Evolutionary conservation across 2,113 vertebrate species (phyloP).

Genomic region (Carettochelys insculpta): DNA sequence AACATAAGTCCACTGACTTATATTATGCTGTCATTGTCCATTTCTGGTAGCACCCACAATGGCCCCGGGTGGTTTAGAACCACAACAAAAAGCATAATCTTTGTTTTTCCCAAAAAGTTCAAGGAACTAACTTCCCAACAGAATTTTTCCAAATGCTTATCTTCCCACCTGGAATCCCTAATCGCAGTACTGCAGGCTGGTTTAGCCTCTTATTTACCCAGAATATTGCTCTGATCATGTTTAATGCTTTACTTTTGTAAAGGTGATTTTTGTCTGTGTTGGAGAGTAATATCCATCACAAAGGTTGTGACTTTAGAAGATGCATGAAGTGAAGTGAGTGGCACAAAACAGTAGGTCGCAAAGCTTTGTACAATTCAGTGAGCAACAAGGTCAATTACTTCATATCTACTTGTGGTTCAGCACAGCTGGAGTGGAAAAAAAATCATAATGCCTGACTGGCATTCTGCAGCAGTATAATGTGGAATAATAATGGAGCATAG

Average conservation of each 20-base stretch:
- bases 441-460: slow-evolving; percentile 59
- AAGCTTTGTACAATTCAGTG: slow-evolving; percentile 62
- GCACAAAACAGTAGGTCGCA: slow-evolving; percentile 70
- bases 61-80: background rate
- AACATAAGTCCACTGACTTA: background rate
- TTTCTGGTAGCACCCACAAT: background rate
- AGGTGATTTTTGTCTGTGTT: slow-evolving; percentile 26
- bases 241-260: slow-evolving; percentile 53
- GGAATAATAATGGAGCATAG: slow-evolving; percentile 68
- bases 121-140: background rate
- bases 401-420: slow-evolving; percentile 63
- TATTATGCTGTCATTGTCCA: background rate
- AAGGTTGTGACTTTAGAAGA: slow-evolving; percentile 67
- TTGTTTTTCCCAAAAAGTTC: background rate
- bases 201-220: slow-evolving; percentile 17
- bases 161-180: slow-evolving; percentile 7
- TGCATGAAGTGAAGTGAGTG: slow-evolving; percentile 59
- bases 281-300: slow-evolving; percentile 50
- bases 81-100: background rate
- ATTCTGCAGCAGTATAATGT: slow-evolving; percentile 56
- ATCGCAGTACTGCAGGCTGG: slow-evolving; percentile 11
- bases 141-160: slow-evolving; percentile 7
- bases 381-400: slow-evolving; percentile 78
- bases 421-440: slow-evolving; percentile 76
- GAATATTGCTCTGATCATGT: background rate